Percentiles rank a stretch among this genome's conserved stretches.
Conservation (phyloP, 2,113 vertebrate species). For the Accipiter virgatus region DNA sequence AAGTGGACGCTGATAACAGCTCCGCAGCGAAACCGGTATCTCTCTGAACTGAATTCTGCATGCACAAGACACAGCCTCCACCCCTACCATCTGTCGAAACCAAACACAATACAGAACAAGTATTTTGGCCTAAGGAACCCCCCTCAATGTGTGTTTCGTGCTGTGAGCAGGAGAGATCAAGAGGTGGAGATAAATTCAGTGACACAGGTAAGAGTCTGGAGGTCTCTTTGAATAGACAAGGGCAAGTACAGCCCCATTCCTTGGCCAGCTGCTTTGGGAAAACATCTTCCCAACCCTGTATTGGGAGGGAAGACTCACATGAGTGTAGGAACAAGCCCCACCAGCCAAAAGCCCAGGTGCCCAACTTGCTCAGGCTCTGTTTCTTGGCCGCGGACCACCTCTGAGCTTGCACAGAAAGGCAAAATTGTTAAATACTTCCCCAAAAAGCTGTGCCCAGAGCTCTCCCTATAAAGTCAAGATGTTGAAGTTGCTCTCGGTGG, state of each 20-base stretch:
- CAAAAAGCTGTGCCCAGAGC: neutral
- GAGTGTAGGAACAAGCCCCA: neutral
- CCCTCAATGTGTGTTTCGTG: accelerated
- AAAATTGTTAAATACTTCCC: neutral
- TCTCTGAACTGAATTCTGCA: neutral
- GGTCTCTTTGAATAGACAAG: neutral
- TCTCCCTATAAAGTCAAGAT: neutral
- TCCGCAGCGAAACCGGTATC: neutral
- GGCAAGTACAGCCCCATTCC: neutral
- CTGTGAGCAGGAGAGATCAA: neutral
- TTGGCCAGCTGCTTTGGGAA: neutral
- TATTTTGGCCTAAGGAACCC: accelerated
- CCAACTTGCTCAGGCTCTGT: neutral
- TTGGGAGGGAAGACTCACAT: neutral
- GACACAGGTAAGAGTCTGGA: neutral
- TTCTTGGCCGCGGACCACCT: neutral
- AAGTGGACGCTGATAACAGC: neutral
- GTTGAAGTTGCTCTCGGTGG: neutral
- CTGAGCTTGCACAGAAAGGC: neutral
- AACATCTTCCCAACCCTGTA: neutral
- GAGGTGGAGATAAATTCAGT: neutral
- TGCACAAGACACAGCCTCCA: neutral
- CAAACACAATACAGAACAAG: neutral
- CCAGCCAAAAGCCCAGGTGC: neutral
- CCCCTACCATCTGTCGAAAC: neutral